Conservation (phyloP, 2,888 invertebrate species). For the Dolichomitus sp. region DNA sequence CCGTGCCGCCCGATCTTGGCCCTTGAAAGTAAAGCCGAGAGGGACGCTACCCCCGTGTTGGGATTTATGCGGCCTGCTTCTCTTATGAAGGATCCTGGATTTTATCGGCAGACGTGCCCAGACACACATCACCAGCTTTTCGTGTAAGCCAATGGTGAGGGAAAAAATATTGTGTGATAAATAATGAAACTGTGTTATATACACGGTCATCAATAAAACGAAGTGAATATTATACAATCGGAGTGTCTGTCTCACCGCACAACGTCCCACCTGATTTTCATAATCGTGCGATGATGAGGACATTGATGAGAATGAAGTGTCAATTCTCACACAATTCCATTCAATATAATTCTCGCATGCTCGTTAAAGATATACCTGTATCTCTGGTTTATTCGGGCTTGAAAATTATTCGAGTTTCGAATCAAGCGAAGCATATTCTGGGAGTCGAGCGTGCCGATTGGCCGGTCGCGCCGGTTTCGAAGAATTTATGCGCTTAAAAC, state of each 20-base stretch:
- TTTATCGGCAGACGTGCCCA: conserved; percentile 67
- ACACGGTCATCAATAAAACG: conserved; percentile 25
- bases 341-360: conserved; percentile 7
- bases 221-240: conserved; percentile 16
- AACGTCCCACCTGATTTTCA: conserved; percentile 31
- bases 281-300: conserved; percentile 26
- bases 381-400: not conserved
- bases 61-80: conserved; percentile 81
- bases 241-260: conserved; percentile 32
- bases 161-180: conserved; percentile 46
- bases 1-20: conserved; percentile 40
- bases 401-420: not conserved
- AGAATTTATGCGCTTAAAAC: conserved; percentile 24
- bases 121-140: conserved; percentile 21
- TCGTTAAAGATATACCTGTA: not conserved
- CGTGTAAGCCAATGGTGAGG: conserved; percentile 5
- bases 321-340: conserved; percentile 28
- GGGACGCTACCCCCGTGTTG: conserved; percentile 68
- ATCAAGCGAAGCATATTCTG: conserved; percentile 23
- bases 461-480: conserved; percentile 30
- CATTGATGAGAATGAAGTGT: conserved; percentile 49
- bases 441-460: conserved; percentile 28
- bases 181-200: conserved; percentile 1
- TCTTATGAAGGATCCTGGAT: conserved; percentile 67
- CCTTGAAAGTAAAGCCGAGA: conserved; percentile 41